Base-by-base conservation (phyloP, 2,888 invertebrate species). In the Pristionchus arcanus region DNA sequence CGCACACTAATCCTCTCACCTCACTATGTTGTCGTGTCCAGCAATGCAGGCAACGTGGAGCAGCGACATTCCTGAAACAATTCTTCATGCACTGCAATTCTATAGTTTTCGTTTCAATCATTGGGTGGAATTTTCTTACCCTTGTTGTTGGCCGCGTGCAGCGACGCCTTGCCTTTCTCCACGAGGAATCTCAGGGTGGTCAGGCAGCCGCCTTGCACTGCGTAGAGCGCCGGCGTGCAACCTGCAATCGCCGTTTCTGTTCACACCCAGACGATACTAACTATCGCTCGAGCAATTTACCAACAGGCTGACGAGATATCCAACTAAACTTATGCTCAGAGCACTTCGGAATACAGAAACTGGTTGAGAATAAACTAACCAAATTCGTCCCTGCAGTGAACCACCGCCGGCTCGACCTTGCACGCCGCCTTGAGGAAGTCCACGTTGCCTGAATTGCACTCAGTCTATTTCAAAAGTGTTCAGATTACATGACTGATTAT, bases 381-480 rank as follows among this genome's bases (percentile, higher is more conserved):
- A 88, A 94, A 94, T 74, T 93, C 92, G 84, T 94, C 94, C 31
- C 92, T 77, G 16, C 90, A 90, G 83, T 94, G 92, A 34, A 93
- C 92, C 94, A 94, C 94, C 16, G 91, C 90, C 49, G 91, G 90
- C 89, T 94, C 94, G 90, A 93, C 93, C 89, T 94, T 94, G n/a
- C 92, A 91, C 5, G 92, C 93, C 4, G 93, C 91, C 49, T 93
- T 92, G 42, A 94, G 89, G 81, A 94, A 93, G 84, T 94, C 94
- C 34, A 94, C 90, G 89, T 94, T 94, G 59, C 94, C 94, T 93
- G 59, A 42, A 42, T 42, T 42, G n/a, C n/a, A n/a, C n/a, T n/a
- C n/a, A n/a, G n/a, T n/a, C n/a, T n/a, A n/a, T n/a, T n/a, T n/a
- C n/a, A n/a, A n/a, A n/a, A n/a, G n/a, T n/a, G n/a, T n/a, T n/a